Evolutionary conservation across 2,888 invertebrate genomes (phyloP).

Genomic region (Glyphotaelius pellucidus): DNA sequence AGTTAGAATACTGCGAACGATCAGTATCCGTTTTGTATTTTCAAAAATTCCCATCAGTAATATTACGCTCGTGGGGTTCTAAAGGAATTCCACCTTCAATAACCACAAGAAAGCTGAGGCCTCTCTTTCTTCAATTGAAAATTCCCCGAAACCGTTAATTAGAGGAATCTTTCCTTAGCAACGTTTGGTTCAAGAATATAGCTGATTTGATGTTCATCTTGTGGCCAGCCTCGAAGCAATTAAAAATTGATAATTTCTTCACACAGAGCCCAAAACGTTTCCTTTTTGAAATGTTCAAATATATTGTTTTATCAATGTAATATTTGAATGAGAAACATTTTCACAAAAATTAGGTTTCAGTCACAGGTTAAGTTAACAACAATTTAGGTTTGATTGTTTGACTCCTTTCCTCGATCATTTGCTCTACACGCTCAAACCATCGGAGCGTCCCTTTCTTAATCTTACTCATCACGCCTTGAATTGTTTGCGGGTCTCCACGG

Average conservation of each 20-base stretch:
- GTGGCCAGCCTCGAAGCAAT: neutral
- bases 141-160: slow-evolving; percentile 3
- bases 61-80: neutral
- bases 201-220: neutral
- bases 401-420: no score
- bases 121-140: neutral
- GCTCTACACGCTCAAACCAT: no score
- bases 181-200: neutral
- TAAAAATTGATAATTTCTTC: slow-evolving; percentile 12
- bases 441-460: no score
- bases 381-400: no score
- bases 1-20: neutral
- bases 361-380: no score
- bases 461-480: no score
- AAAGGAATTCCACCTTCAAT: neutral
- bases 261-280: neutral
- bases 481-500: no score
- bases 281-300: neutral
- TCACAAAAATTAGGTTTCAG: no score
- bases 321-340: neutral
- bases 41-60: neutral
- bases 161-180: neutral
- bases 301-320: neutral
- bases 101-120: neutral
- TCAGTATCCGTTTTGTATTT: neutral